phyloP scores from a whole-genome alignment of 2,888 invertebrate species.

The Smittia sp. region DNA sequence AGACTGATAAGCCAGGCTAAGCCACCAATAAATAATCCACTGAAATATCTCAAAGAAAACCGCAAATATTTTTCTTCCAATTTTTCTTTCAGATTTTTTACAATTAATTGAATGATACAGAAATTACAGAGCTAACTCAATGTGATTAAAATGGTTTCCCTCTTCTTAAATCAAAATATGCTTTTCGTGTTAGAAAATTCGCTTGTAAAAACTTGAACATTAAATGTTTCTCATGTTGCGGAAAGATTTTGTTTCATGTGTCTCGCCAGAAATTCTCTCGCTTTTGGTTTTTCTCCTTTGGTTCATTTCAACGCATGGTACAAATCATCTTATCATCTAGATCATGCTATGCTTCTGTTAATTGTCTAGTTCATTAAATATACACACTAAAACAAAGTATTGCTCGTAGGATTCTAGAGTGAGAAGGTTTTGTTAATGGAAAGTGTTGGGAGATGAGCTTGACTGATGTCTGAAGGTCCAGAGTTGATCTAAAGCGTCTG shows the following conservation, averaged over 20 bases:
- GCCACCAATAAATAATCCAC: no score
- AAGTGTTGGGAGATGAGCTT: neutral
- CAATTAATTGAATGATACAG: slow-evolving; percentile 6
- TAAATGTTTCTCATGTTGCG: neutral
- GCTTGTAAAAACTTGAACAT: neutral
- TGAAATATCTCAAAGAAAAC: neutral
- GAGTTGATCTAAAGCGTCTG: no score
- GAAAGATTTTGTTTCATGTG: neutral
- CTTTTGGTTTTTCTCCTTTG: slow-evolving; percentile 35
- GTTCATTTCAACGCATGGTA: slow-evolving; percentile 11
- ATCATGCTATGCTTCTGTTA: slow-evolving; percentile 3
- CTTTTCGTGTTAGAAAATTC: neutral
- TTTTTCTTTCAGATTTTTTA: neutral
- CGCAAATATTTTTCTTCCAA: neutral
- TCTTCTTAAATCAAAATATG: neutral
- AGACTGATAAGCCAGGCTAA: no score
- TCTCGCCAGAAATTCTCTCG: neutral
- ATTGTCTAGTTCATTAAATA: neutral
- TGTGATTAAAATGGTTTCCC: neutral
- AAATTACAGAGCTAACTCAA: neutral
- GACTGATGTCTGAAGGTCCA: no score
- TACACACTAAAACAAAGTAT: neutral
- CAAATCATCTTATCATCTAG: neutral
- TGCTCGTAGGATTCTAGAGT: neutral
- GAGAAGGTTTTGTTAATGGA: neutral